Evolutionary conservation across 2,797 vertebrate genomes (phyloP), one percentile per base, ranked within the genome.

Genomic region (Eurystomus glaucurus): DNA sequence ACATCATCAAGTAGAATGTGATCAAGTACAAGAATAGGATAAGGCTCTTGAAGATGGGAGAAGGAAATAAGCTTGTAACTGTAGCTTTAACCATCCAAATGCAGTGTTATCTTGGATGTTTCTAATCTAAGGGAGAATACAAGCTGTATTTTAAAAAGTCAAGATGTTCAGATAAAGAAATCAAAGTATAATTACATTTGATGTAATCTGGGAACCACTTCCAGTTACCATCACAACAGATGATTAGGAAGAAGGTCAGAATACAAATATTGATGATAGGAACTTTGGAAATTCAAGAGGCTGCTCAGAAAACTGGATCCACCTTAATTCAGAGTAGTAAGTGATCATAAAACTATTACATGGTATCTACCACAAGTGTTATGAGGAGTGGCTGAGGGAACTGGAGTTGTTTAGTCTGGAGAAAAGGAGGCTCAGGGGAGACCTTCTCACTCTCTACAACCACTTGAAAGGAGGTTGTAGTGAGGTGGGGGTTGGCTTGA

Each of bases 121-220:
- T 52, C 60, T 62, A 60, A 77, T 41, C 33, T 78, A 71, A 84
- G 23, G 52, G 90, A 88, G 57, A 90, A 85, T 55, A 66, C 6
- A 91, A 60, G 5, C 15, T 80, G 14, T 52, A 80, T 62, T 85
- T 83, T 51, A 91, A 85, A 41, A 91, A 90, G 54, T 41, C 64
- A 76, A 74, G 55, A 54, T 85, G 22, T 55, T 87, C 64, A 85
- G 55, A 69, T 33, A 92, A 91, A 94, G 41, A 87, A 91, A 83
- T 90, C 43, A 37, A 62, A 94, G 55, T 46, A 83, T 68, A 70
- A 86, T 33, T 77, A 64, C 22, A 46, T 85, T 74, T 83, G 26
- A 87, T 50, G 29, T 26, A 82, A 82, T 65, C 75, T 80, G 20
- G 62, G 71, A 94, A 85, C 20, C 17, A 43, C 21, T 91, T 93